A percentile compares a stretch with the other conserved stretches of the same genome.
phyloP scores from a whole-genome alignment of 2,797 vertebrate genomes.

The Sebastes minor region DNA sequence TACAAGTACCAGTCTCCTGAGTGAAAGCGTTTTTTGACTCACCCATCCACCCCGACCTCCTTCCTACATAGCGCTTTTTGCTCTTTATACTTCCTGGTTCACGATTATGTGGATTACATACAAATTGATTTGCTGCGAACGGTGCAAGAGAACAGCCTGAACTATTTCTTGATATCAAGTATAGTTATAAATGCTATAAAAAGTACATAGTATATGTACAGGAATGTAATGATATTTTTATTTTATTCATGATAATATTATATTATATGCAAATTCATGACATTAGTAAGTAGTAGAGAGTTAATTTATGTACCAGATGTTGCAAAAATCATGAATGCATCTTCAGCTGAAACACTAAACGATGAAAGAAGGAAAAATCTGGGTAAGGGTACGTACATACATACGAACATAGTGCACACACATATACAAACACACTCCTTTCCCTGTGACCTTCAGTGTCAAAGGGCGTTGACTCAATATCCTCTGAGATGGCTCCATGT shows the following conservation, averaged over 20 bases:
- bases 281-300: background rate
- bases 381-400: background rate
- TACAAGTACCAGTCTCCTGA: too few species aligned
- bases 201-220: background rate
- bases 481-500: background rate
- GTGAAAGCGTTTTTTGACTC: too few species aligned
- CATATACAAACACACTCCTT: background rate
- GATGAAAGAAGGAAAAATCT: slow-evolving; percentile 25
- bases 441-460: slow-evolving; percentile 5
- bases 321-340: background rate
- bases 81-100: too few species aligned
- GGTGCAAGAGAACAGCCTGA: too few species aligned
- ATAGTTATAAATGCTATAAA: background rate
- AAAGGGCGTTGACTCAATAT: slow-evolving; percentile 7
- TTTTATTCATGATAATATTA: background rate
- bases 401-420: background rate
- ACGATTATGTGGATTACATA: too few species aligned
- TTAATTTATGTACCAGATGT: background rate
- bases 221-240: background rate
- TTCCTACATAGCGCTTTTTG: too few species aligned
- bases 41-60: too few species aligned
- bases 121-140: too few species aligned
- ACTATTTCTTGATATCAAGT: background rate
- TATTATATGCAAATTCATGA: background rate
- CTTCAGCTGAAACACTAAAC: background rate